Evolutionary conservation across 2,888 invertebrate genomes (phyloP).

Genomic region (Rugalucina vietnamica): DNA sequence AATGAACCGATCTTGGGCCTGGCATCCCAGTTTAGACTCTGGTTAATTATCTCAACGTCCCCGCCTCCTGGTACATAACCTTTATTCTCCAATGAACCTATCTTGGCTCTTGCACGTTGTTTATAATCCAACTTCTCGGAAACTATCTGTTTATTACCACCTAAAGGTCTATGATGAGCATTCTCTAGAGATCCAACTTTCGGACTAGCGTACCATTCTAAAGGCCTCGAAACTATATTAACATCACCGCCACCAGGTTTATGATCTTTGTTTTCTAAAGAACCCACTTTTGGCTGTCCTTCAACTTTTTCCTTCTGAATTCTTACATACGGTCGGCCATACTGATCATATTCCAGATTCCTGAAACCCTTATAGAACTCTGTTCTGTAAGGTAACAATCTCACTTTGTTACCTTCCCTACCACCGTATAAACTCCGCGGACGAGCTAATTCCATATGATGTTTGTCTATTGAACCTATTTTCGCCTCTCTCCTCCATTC

Average conservation of each 20-base stretch:
- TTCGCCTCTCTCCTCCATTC: constrained; percentile 70
- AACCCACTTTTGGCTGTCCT: constrained; percentile 94
- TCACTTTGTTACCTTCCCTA: constrained; percentile 44
- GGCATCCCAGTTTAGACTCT: constrained; percentile 67
- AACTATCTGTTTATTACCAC: constrained; percentile 61
- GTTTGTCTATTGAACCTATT: constrained; percentile 63
- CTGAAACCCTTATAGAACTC: constrained; percentile 54
- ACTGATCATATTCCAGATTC: constrained; percentile 55
- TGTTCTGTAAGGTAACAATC: constrained; percentile 47
- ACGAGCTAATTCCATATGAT: constrained; percentile 55
- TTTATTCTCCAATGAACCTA: constrained; percentile 88
- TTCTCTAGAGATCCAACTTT: constrained; percentile 73
- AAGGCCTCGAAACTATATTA: constrained; percentile 51
- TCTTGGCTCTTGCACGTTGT: constrained; percentile 89
- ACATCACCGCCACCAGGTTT: constrained; percentile 86
- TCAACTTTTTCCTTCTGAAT: constrained; percentile 84
- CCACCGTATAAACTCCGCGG: constrained; percentile 53
- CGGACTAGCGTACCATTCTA: constrained; percentile 57
- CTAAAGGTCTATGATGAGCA: constrained; percentile 62
- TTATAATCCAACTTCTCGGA: constrained; percentile 84
- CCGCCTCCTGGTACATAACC: constrained; percentile 59
- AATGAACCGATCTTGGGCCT: constrained; percentile 75
- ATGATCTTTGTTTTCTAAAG: constrained; percentile 93
- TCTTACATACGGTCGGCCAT: constrained; percentile 55
- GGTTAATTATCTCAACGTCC: constrained; percentile 52